These are phyloP conservation scores for Amblyopsis rosae DNA, from an alignment of 2,113 vertebrate genomes.

Conservation along the genomic window DNA sequence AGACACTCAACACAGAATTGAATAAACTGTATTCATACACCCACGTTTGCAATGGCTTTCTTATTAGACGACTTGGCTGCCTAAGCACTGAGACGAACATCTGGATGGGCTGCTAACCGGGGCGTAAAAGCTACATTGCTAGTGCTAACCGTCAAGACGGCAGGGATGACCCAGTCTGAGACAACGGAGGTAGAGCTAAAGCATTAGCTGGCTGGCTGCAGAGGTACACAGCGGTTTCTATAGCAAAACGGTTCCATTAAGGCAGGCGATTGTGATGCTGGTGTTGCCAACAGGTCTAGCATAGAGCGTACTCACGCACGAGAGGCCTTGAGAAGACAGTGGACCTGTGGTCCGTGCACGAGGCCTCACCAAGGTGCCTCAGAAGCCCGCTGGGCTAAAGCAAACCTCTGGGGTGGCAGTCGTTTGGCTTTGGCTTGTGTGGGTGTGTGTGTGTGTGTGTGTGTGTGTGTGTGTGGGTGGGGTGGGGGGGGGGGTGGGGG, in stretches of 20 bases:
- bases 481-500: no score
- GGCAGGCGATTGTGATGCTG: conserved; percentile 45
- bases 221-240: conserved; percentile 29
- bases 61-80: conserved; percentile 14
- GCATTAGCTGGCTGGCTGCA: conserved; percentile 51
- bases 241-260: conserved; percentile 35
- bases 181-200: conserved; percentile 57
- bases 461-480: no score
- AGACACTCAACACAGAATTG: conserved; percentile 13
- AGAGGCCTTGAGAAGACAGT: conserved; percentile 5
- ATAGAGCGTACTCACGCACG: neutral
- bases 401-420: conserved; percentile 33
- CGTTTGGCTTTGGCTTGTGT: no score
- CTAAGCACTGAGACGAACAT: conserved; percentile 26
- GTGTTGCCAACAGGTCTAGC: conserved; percentile 54
- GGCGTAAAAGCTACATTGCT: conserved; percentile 38
- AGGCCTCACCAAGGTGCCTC: conserved; percentile 14
- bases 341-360: conserved; percentile 6
- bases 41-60: neutral
- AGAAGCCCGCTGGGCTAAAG: conserved; percentile 38
- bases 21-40: neutral
- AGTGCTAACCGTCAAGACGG: conserved; percentile 29
- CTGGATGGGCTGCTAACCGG: conserved; percentile 1
- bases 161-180: conserved; percentile 35
- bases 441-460: neutral